phyloP scores from a whole-genome alignment of 2,888 invertebrate genomes.

The Drosophila ochracea region DNA sequence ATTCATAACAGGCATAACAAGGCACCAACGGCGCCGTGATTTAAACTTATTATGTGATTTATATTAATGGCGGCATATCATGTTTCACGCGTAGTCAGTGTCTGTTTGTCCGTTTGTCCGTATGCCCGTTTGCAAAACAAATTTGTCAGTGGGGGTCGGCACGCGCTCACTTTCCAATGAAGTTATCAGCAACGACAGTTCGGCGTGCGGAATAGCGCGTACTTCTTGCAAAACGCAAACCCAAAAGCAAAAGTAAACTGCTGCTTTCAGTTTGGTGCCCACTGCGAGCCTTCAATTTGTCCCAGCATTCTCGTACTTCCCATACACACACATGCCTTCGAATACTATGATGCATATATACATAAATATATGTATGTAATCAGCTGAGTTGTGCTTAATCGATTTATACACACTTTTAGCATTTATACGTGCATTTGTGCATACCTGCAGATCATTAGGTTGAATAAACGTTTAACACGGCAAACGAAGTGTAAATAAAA shows the following conservation, averaged over 20 bases:
- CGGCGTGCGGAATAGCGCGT: slow-evolving; percentile 41
- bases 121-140: slow-evolving; percentile 68
- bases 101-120: slow-evolving; percentile 46
- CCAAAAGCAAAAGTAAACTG: slow-evolving; percentile 20
- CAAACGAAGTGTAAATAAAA: background rate
- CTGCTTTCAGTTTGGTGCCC: slow-evolving; percentile 42
- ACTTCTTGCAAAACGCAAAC: slow-evolving; percentile 22
- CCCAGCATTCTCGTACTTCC: background rate
- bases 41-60: slow-evolving; percentile 80
- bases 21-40: slow-evolving; percentile 52
- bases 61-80: slow-evolving; percentile 83
- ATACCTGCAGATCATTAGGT: background rate
- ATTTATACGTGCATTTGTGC: background rate
- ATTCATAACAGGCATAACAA: slow-evolving; percentile 32
- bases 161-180: slow-evolving; percentile 82
- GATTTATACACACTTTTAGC: background rate
- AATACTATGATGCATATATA: background rate
- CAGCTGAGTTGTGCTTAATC: background rate
- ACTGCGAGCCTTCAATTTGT: slow-evolving; percentile 21
- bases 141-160: slow-evolving; percentile 85
- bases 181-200: slow-evolving; percentile 68
- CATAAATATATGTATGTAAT: background rate
- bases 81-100: slow-evolving; percentile 82
- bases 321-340: background rate
- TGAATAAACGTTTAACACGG: background rate